Conservation (phyloP, 2,113 vertebrate species). For the Elaphurus davidianus region DNA sequence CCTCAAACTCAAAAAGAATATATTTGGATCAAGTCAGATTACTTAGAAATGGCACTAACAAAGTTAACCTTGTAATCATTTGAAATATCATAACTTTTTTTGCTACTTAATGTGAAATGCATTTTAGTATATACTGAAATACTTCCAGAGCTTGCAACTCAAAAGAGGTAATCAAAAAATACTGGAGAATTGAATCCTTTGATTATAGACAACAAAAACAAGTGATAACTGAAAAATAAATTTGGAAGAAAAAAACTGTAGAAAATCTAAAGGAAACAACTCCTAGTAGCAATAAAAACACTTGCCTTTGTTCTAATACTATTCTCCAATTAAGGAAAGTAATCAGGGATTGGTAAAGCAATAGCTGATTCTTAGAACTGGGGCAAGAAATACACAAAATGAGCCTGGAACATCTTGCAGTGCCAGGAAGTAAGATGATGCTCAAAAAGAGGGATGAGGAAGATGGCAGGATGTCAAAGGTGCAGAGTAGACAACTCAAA, state of each 20-base stretch:
- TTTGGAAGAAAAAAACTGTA: neutral
- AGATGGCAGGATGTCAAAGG: neutral
- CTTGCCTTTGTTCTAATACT: neutral
- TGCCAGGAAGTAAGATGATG: neutral
- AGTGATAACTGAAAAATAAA: neutral
- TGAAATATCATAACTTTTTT: neutral
- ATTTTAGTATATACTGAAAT: neutral
- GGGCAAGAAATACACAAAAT: neutral
- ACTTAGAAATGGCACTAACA: neutral
- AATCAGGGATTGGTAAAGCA: neutral
- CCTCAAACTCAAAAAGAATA: slow-evolving; percentile 22
- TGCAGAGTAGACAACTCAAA: neutral
- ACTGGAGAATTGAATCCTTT: neutral
- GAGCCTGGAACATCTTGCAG: neutral
- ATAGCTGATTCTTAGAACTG: neutral
- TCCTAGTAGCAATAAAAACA: neutral
- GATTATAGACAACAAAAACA: neutral
- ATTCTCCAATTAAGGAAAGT: neutral
- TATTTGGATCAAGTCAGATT: neutral
- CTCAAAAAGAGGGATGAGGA: neutral
- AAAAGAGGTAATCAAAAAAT: neutral
- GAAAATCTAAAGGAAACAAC: neutral
- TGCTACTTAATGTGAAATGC: neutral
- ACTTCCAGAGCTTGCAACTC: neutral
- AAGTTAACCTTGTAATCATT: neutral